These are phyloP conservation scores for Indicator maculatus DNA, from an alignment of 2,113 vertebrate genomes.

Conservation along the genomic window DNA sequence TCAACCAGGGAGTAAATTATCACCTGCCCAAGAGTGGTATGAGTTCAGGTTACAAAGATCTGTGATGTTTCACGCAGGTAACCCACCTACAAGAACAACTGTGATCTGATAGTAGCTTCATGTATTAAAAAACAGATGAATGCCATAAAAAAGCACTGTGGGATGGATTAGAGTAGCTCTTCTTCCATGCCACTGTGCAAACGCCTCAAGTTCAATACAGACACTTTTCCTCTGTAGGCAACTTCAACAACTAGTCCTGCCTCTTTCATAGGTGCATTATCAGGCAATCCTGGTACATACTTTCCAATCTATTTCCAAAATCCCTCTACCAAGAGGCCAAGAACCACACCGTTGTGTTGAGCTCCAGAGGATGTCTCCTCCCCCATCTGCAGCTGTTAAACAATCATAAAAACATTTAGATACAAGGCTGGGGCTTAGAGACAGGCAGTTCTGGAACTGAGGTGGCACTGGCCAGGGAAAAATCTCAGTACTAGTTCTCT, in stretches of 20 bases:
- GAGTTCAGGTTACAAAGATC: not conserved
- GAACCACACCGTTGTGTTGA: not conserved
- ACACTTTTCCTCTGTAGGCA: not conserved
- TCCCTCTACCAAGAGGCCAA: not conserved
- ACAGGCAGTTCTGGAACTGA: not conserved
- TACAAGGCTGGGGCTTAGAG: not conserved
- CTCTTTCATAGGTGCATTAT: not conserved
- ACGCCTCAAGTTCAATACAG: not conserved
- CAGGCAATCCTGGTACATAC: not conserved
- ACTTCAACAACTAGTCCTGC: not conserved
- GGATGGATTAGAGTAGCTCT: not conserved
- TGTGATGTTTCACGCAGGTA: not conserved
- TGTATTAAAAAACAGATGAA: not conserved
- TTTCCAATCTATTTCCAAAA: not conserved
- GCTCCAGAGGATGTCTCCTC: not conserved
- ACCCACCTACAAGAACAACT: not conserved
- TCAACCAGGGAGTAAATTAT: not conserved
- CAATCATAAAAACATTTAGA: not conserved
- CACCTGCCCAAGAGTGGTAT: not conserved
- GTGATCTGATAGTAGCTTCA: not conserved
- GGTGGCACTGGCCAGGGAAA: not conserved
- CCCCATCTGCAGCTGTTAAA: not conserved
- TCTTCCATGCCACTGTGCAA: not conserved
- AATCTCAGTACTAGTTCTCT: not conserved
- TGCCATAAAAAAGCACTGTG: not conserved